phyloP scores from a whole-genome alignment of 2,797 vertebrate genomes.

The Pseudochaenichthys georgianus region DNA sequence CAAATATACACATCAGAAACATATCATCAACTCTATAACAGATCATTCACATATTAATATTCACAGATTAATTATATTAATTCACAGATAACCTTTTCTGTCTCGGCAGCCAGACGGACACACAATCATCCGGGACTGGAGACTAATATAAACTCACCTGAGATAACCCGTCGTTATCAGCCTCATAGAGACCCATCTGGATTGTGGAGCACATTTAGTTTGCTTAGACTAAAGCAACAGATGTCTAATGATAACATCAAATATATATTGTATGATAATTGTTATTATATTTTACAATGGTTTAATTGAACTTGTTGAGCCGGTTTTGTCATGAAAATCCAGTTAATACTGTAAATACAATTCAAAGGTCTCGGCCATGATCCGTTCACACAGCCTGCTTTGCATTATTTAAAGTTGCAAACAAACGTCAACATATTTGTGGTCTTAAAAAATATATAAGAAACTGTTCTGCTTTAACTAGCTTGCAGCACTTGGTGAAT shows the following conservation, averaged over 20 bases:
- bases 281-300: neutral
- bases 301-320: neutral
- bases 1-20: neutral
- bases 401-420: neutral
- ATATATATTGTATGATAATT: no score
- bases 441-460: neutral
- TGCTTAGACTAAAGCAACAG: neutral
- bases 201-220: neutral
- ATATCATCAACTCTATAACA: conserved; percentile 33
- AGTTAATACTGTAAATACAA: no score
- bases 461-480: neutral
- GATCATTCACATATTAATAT: neutral
- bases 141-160: conserved; percentile 44
- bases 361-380: neutral
- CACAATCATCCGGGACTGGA: conserved; percentile 37
- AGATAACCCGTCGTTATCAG: conserved; percentile 33
- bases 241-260: neutral
- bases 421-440: neutral
- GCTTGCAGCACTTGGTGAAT: neutral
- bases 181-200: neutral
- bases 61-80: neutral
- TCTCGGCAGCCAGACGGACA: conserved; percentile 34
- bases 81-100: conserved; percentile 32
- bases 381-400: neutral
- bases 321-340: neutral